Evolutionary conservation across 2,888 invertebrate species (phyloP).

Genomic region (Nemoura dubitans): DNA sequence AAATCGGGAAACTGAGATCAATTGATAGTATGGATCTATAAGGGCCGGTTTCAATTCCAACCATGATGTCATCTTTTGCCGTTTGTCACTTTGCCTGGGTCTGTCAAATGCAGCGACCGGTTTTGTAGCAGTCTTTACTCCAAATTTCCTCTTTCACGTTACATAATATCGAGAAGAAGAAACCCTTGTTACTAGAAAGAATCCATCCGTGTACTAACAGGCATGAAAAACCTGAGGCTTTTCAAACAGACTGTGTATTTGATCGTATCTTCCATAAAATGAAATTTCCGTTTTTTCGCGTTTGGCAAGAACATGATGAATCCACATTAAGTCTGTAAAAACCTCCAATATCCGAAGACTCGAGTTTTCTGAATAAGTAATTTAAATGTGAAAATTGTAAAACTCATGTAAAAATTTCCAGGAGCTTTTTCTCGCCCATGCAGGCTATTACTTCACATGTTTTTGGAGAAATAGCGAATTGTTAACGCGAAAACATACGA

Average conservation of each 20-base stretch:
- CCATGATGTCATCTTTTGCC: background rate
- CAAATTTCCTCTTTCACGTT: background rate
- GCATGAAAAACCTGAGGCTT: background rate
- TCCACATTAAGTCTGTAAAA: background rate
- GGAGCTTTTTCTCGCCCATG: background rate
- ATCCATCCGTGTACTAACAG: background rate
- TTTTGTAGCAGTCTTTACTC: slow-evolving; percentile 2
- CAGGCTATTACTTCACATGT: background rate
- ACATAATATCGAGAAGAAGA: background rate
- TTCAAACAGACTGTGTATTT: background rate
- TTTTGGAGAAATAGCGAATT: background rate
- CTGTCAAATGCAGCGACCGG: slow-evolving; percentile 36
- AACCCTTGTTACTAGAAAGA: background rate
- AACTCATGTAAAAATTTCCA: background rate
- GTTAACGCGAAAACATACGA: background rate
- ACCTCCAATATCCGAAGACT: background rate
- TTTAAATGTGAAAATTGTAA: background rate
- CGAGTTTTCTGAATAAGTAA: background rate
- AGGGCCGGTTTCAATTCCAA: background rate
- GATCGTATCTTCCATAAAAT: background rate
- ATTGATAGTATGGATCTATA: background rate
- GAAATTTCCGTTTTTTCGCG: background rate
- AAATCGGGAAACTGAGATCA: background rate
- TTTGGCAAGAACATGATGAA: slow-evolving; percentile 4
- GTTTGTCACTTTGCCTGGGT: background rate